Evolutionary conservation across 1,140 invertebrate species (phyloP).

Genomic region (Temnothorax nylanderi): DNA sequence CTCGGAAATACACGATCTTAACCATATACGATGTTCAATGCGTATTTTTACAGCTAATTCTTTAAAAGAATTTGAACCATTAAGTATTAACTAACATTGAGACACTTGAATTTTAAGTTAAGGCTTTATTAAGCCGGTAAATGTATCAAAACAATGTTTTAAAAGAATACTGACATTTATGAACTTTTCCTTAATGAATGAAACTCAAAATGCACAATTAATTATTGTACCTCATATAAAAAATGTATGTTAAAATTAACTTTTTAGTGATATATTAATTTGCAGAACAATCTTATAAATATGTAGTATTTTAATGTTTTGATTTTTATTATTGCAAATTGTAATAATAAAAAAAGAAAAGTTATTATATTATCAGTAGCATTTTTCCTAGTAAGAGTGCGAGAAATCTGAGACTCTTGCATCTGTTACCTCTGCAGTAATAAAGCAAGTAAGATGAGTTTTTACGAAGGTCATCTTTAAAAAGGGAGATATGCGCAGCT

Average conservation of each 20-base stretch:
- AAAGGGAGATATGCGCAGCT: constrained; percentile 43
- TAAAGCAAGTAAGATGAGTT: constrained; percentile 41
- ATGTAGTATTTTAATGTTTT: not conserved
- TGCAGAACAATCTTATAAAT: not conserved
- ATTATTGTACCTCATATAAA: not conserved
- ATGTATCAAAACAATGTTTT: not conserved
- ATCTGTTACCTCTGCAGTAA: constrained; percentile 4
- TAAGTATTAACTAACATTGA: not conserved
- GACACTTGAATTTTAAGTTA: not conserved
- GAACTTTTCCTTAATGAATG: not conserved
- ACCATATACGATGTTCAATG: not conserved
- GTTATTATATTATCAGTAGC: not conserved
- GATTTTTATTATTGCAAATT: not conserved
- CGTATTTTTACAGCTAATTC: not conserved
- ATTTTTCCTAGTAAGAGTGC: not conserved
- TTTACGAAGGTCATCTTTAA: constrained; percentile 57
- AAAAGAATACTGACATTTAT: not conserved
- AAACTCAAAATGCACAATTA: not conserved
- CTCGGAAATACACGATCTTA: not conserved
- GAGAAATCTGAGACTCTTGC: not conserved
- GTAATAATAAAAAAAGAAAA: not conserved
- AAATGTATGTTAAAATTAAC: not conserved
- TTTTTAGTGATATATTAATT: not conserved
- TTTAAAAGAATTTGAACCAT: not conserved
- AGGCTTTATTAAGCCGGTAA: not conserved